Evolutionary conservation across 1,140 invertebrate species (phyloP), one percentile per base, ranked within the genome.

Genomic region (Magallana ariakensis): DNA sequence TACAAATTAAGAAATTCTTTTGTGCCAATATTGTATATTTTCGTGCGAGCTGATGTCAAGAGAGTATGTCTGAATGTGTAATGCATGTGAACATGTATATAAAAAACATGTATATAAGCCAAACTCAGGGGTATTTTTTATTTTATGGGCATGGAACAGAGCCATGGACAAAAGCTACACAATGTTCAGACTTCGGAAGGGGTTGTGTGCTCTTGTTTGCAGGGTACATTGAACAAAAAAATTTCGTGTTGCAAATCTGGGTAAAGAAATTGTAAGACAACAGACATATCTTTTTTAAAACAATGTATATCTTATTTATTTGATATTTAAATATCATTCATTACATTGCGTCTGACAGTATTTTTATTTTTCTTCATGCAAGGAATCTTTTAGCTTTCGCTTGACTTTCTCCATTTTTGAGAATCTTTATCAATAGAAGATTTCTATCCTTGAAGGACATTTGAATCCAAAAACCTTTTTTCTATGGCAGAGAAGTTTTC

Each of bases 1-100:
- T 26, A 75, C 66, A 75, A 75, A 75, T 10, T 75, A 10, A 75
- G 33, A 75, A 75, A 75, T 75, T 75, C 66, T 75, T 75, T 75
- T 75, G 66, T 75, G 66, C 66, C 66, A 75, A 75, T 75, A 75
- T 75, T 75, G 66, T 75, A 75, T 75, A 75, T 75, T 75, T 75
- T 75, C 66, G 33, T 75, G 66, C 22, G 4, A 75, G 66, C 22
- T 75, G 66, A 26, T 75, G 62, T 26, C 11, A 16, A 11, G 22
- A 75, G 66, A 33, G 33, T 75, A 3, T 75, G 22, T 33, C 10
- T 75, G 22, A 26, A 8, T 75, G 22, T 75, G 22, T 75, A 11
- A 13, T 19, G 15, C 10, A 26, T 13, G 66, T 33, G 22, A 33
- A 75, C 22, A 13, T 75, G 22, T 75, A 75, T 75, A 26, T 33